Conservation (phyloP, 2,797 vertebrate species). For the Lepus townsendii region DNA sequence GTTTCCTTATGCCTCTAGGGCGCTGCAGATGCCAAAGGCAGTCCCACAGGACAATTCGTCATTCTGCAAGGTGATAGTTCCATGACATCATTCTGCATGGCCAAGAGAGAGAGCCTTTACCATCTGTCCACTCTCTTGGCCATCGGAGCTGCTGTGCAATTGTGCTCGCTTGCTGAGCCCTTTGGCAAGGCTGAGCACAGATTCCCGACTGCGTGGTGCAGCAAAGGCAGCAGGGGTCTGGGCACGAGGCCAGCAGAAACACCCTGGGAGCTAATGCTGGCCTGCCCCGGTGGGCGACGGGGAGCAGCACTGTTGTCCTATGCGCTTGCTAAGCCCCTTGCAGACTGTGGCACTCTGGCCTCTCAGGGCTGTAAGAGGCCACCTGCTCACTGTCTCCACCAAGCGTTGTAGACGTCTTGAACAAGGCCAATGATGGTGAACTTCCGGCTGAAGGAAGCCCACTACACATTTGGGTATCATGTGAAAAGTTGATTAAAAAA, state of each 20-base stretch:
- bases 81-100: not conserved
- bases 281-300: not conserved
- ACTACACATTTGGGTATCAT: not conserved
- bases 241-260: slow-evolving; percentile 53
- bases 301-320: not conserved
- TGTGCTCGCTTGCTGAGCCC: not conserved
- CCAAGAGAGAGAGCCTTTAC: not conserved
- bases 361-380: not conserved
- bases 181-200: not conserved
- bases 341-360: not conserved
- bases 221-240: not conserved
- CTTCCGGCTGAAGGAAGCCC: not conserved
- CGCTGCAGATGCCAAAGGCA: not conserved
- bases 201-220: not conserved
- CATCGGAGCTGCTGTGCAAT: not conserved
- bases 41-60: not conserved
- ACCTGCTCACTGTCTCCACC: not conserved
- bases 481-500: no score
- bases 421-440: not conserved
- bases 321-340: not conserved
- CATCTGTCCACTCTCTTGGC: not conserved
- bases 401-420: not conserved
- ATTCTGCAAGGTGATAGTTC: not conserved
- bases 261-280: not conserved
- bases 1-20: not conserved